phyloP scores from a whole-genome alignment of 1,140 invertebrate genomes.

The Phocides pigmalion region DNA sequence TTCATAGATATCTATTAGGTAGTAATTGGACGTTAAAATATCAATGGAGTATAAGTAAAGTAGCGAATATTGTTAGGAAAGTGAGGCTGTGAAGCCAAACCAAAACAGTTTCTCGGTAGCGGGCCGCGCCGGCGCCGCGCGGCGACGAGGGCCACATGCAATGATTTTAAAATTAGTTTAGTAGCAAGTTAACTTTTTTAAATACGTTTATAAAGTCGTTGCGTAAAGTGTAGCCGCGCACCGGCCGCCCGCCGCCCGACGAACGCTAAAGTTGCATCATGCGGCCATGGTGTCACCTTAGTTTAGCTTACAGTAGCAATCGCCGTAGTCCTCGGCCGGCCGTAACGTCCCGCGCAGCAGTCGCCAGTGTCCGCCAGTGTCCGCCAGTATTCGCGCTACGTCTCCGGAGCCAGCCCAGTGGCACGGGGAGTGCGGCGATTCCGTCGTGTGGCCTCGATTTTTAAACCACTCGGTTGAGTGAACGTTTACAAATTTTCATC shows the following conservation, averaged over 20 bases:
- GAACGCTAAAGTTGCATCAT: slow-evolving; percentile 69
- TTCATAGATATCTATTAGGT: slow-evolving; percentile 5
- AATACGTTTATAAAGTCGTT: slow-evolving; percentile 13
- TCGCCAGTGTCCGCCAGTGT: slow-evolving; percentile 49
- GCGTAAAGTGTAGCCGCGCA: slow-evolving; percentile 11
- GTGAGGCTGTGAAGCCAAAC: slow-evolving; percentile 73
- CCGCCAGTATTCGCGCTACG: slow-evolving; percentile 46
- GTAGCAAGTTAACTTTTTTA: slow-evolving; percentile 9
- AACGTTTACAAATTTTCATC: slow-evolving; percentile 50
- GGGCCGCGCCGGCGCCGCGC: slow-evolving; percentile 17
- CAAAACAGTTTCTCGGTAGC: slow-evolving; percentile 59
- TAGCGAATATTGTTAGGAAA: slow-evolving; percentile 56
- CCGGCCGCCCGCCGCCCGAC: slow-evolving; percentile 48
- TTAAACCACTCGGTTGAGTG: slow-evolving; percentile 54
- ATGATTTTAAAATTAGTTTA: slow-evolving; percentile 15
- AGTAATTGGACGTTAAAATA: slow-evolving; percentile 15
- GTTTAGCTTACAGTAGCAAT: slow-evolving; percentile 52
- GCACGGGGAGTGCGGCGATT: slow-evolving; percentile 57
- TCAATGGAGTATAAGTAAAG: slow-evolving; percentile 46
- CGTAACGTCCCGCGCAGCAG: slow-evolving; percentile 34
- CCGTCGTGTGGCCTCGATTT: slow-evolving; percentile 72
- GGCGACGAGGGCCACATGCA: slow-evolving; percentile 4
- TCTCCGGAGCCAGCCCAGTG: background rate
- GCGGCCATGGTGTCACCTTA: slow-evolving; percentile 78
- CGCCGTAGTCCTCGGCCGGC: slow-evolving; percentile 45